phyloP scores from a whole-genome alignment of 92 coral and sea anemone genomes.

The Micromussa lordhowensis region DNA sequence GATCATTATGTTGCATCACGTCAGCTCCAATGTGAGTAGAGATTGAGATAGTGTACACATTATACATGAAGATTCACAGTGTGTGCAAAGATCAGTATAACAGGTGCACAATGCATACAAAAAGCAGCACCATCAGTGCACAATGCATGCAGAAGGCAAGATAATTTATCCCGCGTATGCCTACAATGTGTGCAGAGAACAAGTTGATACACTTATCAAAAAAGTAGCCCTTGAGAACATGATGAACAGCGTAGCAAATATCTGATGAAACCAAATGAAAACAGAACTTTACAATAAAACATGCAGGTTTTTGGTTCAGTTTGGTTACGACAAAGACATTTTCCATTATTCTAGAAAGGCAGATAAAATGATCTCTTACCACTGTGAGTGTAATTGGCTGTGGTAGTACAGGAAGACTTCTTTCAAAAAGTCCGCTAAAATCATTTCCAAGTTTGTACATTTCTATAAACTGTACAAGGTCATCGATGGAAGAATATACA shows the following conservation, averaged over 20 bases:
- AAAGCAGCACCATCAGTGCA: too few relatives aligned
- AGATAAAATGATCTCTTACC: conserved; percentile 57
- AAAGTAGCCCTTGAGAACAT: too few relatives aligned
- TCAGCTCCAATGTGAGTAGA: too few relatives aligned
- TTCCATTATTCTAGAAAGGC: too few relatives aligned
- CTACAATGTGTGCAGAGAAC: background rate
- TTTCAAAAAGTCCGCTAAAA: conserved; percentile 76
- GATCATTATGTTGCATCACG: background rate
- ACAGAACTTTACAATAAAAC: background rate
- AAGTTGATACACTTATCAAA: too few relatives aligned
- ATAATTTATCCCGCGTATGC: background rate
- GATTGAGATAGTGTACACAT: too few relatives aligned
- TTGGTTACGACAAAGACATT: too few relatives aligned
- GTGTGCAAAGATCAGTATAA: too few relatives aligned
- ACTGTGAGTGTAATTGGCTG: conserved; percentile 85
- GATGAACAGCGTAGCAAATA: too few relatives aligned
- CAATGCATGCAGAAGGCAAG: background rate
- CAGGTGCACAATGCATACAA: too few relatives aligned
- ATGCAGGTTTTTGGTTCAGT: too few relatives aligned
- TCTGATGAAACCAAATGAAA: background rate
- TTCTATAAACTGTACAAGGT: conserved; percentile 78
- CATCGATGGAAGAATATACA: conserved; percentile 86
- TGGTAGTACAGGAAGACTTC: conserved; percentile 84
- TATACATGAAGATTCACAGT: too few relatives aligned
- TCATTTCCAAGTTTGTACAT: conserved; percentile 88